Evolutionary conservation across 2,797 vertebrate genomes (phyloP).

Genomic region (Denticeps clupeoides): DNA sequence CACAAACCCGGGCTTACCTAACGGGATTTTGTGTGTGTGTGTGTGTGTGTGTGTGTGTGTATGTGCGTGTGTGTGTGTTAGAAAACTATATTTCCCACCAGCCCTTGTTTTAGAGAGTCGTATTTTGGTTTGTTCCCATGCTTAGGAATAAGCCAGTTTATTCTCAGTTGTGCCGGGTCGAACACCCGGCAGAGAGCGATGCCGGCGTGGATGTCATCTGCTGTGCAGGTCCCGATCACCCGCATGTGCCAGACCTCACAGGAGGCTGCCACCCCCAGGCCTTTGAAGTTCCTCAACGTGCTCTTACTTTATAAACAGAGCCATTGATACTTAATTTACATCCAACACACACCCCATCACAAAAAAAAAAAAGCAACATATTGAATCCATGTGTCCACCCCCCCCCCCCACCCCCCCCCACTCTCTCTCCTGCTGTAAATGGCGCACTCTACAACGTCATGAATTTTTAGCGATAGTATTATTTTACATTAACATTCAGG

Average conservation of each 20-base stretch:
- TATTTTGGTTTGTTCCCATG: no score
- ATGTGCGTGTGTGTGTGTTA: not conserved
- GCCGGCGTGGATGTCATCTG: conserved; percentile 49
- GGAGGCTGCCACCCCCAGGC: conserved; percentile 25
- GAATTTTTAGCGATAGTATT: no score
- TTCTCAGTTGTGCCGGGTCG: no score
- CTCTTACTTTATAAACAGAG: conserved; percentile 41
- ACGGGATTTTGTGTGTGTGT: conserved; percentile 53
- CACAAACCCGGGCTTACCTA: conserved; percentile 68
- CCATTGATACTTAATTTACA: conserved; percentile 50
- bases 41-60: not conserved
- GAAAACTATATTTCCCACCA: no score
- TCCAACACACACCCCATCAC: conserved; percentile 23
- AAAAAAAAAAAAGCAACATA: conserved; percentile 25
- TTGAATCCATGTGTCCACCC: conserved; percentile 30
- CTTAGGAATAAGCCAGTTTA: no score
- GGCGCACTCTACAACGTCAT: not conserved
- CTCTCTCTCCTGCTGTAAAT: not conserved
- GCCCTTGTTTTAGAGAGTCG: no score
- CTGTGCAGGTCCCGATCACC: conserved; percentile 39
- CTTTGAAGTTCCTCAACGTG: conserved; percentile 43
- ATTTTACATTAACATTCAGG: no score
- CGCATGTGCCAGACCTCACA: conserved; percentile 40
- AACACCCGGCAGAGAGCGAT: no score
- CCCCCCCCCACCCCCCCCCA: not conserved